These are phyloP conservation scores for Tonatia bakeri DNA, from an alignment of 2,113 vertebrate genomes.

Conservation along the genomic window DNA sequence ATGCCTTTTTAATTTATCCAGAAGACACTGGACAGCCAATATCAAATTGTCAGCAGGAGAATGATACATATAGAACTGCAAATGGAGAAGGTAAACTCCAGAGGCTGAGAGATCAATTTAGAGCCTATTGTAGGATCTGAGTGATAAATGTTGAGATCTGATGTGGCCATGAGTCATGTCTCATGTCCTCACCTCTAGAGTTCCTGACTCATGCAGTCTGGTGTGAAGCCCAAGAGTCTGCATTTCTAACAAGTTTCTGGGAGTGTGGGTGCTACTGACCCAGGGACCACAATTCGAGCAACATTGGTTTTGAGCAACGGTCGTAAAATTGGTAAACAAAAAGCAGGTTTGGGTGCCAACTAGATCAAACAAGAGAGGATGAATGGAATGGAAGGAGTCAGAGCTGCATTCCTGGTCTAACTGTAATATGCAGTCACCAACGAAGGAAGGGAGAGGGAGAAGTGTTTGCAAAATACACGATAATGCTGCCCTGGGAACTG, in stretches of 20 bases:
- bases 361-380: background rate
- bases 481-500: background rate
- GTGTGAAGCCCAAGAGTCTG: background rate
- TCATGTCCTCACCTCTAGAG: no score
- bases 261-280: background rate
- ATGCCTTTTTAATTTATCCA: background rate
- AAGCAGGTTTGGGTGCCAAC: background rate
- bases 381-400: background rate
- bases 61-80: background rate
- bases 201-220: background rate
- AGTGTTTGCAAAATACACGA: background rate
- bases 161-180: accelerated
- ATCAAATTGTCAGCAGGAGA: background rate
- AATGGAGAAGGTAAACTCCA: background rate
- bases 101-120: background rate
- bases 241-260: background rate
- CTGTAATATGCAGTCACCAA: no score
- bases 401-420: background rate
- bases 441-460: background rate
- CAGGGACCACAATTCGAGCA: background rate
- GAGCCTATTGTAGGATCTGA: background rate
- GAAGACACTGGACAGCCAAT: background rate
- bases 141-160: background rate
- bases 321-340: background rate
- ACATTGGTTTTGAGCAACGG: background rate